A percentile compares a stretch with the other conserved stretches of the same genome.
Evolutionary conservation across 2,888 invertebrate genomes (phyloP).

Genomic region (Drosophila yooni): DNA sequence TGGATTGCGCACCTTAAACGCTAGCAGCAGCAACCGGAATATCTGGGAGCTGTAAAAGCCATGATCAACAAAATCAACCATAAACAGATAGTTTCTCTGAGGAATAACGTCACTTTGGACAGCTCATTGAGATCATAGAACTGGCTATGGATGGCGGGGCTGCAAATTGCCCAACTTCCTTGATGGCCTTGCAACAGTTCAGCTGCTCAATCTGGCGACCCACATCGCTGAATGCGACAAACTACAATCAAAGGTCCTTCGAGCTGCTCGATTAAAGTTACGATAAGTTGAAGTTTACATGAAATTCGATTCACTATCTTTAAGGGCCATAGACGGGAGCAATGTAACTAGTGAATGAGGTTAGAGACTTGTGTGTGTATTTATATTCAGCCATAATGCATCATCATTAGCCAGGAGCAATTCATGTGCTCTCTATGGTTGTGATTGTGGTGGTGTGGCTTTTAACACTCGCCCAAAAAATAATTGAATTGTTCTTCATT

Average conservation of each 20-base stretch:
- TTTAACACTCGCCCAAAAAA: constrained; percentile 66
- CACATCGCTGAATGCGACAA: neutral
- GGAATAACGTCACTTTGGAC: neutral
- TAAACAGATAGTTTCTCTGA: neutral
- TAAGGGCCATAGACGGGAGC: constrained; percentile 8
- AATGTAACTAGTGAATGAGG: constrained; percentile 13
- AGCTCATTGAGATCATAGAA: neutral
- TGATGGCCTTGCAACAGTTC: no score
- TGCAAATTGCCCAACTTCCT: neutral
- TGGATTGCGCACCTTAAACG: neutral
- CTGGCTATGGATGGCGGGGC: neutral
- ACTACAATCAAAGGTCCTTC: neutral
- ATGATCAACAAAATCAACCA: neutral
- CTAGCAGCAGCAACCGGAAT: neutral
- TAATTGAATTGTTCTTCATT: constrained; percentile 82
- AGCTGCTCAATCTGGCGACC: neutral
- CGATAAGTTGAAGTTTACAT: neutral
- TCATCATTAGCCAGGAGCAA: constrained; percentile 67
- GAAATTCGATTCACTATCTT: neutral
- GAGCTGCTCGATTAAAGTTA: neutral
- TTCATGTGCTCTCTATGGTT: constrained; percentile 23
- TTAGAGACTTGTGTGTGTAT: neutral
- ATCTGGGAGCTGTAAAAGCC: neutral
- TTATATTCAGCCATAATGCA: constrained; percentile 62
- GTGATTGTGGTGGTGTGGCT: constrained; percentile 61